These are phyloP conservation scores for Drosophila emarginata DNA, from an alignment of 2,888 invertebrate species.

Conservation along the genomic window DNA sequence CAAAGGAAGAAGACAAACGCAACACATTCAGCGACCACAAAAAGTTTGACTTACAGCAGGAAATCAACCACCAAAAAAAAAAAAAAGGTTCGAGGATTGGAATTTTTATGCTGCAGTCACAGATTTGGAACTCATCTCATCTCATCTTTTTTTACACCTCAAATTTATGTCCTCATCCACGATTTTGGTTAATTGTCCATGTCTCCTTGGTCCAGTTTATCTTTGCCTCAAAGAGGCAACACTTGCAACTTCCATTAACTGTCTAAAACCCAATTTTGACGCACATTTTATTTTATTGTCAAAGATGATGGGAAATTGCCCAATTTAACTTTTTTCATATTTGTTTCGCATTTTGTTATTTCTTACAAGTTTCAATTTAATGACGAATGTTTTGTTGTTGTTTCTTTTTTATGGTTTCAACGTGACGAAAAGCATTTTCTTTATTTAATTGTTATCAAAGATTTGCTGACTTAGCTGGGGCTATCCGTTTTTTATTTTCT, in stretches of 20 bases:
- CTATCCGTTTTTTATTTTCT: constrained; percentile 31
- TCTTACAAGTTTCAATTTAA: constrained; percentile 53
- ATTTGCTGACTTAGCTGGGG: constrained; percentile 37
- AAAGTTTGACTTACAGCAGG: constrained; percentile 40
- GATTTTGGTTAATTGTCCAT: constrained; percentile 63
- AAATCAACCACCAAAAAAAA: constrained; percentile 62
- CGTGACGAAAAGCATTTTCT: constrained; percentile 31
- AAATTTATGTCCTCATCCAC: constrained; percentile 59
- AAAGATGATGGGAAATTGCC: constrained; percentile 68
- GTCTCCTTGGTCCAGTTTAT: constrained; percentile 44
- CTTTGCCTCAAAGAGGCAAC: constrained; percentile 47
- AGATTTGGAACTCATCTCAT: neutral
- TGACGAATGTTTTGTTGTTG: constrained; percentile 38
- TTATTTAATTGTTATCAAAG: constrained; percentile 54
- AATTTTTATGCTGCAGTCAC: constrained; percentile 39
- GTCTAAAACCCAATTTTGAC: constrained; percentile 41
- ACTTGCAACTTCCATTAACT: constrained; percentile 61
- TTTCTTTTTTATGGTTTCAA: constrained; percentile 46
- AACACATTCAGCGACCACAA: constrained; percentile 53
- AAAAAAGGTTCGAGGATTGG: constrained; percentile 43
- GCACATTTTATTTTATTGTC: constrained; percentile 51
- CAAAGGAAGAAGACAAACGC: constrained; percentile 16
- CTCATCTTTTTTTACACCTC: constrained; percentile 62
- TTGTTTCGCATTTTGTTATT: constrained; percentile 48
- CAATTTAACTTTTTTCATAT: constrained; percentile 72